A percentile compares a stretch with the other conserved stretches of the same genome.
These are phyloP conservation scores for Drosophila saltans DNA, from an alignment of 1,140 invertebrate species.

Conservation along the genomic window DNA sequence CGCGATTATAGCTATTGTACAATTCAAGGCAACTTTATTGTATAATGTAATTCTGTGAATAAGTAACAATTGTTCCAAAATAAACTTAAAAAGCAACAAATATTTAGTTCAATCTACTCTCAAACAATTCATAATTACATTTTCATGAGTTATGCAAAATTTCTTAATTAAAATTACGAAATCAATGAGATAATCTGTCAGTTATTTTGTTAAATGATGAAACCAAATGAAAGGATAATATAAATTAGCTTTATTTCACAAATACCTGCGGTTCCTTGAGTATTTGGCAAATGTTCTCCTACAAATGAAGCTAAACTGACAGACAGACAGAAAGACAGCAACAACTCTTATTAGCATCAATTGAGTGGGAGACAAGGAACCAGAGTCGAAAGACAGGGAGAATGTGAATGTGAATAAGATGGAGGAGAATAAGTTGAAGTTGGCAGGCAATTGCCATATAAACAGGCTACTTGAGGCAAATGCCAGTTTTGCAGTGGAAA, in stretches of 20 bases:
- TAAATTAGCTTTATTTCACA: background rate
- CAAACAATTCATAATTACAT: too few species aligned
- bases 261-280: background rate
- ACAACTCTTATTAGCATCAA: slow-evolving; percentile 11
- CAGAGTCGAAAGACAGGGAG: background rate
- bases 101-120: too few species aligned
- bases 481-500: slow-evolving; percentile 14
- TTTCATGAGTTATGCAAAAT: too few species aligned
- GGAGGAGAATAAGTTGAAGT: slow-evolving; percentile 6
- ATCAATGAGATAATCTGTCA: background rate
- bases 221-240: background rate
- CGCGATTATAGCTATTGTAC: too few species aligned
- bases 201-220: background rate
- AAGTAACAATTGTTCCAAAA: too few species aligned
- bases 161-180: background rate
- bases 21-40: too few species aligned
- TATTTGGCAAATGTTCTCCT: background rate
- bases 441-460: slow-evolving; percentile 72
- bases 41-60: too few species aligned
- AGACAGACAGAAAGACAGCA: background rate
- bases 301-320: background rate
- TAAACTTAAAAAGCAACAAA: too few species aligned
- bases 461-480: slow-evolving; percentile 57
- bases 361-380: background rate
- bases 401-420: background rate